Percentiles rank a stretch among this genome's conserved stretches.
Conservation (phyloP, 2,113 vertebrate genomes). For the Tamias sibiricus region DNA sequence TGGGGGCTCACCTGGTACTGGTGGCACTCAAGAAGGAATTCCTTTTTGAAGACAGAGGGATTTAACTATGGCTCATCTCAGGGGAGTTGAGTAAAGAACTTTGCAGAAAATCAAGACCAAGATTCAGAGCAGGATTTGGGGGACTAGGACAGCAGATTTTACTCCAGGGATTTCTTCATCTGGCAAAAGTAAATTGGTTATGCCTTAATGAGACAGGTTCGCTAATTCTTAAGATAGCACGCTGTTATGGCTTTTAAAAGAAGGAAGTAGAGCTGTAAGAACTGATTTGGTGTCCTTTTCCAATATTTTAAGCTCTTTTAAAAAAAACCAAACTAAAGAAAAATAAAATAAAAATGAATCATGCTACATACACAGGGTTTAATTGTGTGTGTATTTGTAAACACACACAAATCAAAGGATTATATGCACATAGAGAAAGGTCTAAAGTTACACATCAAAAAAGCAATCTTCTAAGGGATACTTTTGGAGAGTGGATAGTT, state of each 20-base stretch:
- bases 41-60: background rate
- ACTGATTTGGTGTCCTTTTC: background rate
- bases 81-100: background rate
- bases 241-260: background rate
- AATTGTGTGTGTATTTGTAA: too few species aligned
- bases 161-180: background rate
- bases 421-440: background rate
- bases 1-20: background rate
- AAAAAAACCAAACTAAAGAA: constrained; percentile 14
- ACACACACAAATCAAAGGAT: background rate
- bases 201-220: background rate
- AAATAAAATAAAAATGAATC: background rate
- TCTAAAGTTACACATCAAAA: background rate
- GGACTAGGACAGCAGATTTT: background rate
- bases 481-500: background rate
- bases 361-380: too few species aligned
- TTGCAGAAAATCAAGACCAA: background rate
- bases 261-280: background rate
- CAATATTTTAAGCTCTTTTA: background rate
- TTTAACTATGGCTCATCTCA: background rate
- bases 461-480: background rate
- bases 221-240: background rate
- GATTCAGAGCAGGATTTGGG: constrained; percentile 32
- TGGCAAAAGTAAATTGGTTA: background rate
- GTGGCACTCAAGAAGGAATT: background rate